Evolutionary conservation across 2,888 invertebrate genomes (phyloP).

Genomic region (Neoaliturus tenellus): DNA sequence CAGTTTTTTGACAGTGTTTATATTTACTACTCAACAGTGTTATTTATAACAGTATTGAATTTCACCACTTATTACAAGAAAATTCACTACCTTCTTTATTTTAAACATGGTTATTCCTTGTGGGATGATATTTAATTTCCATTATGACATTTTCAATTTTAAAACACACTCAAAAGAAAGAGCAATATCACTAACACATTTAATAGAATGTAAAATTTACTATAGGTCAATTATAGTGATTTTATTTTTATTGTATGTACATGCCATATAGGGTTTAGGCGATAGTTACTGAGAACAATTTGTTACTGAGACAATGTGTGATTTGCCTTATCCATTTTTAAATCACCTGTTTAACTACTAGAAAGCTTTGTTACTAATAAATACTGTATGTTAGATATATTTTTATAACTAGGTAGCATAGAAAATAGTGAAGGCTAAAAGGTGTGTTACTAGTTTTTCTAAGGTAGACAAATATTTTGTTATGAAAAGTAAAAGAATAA

Average conservation of each 20-base stretch:
- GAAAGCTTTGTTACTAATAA: not conserved
- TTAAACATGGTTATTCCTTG: no score
- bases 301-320: not conserved
- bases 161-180: no score
- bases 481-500: not conserved
- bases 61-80: no score
- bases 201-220: no score
- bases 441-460: not conserved
- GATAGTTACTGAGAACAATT: not conserved
- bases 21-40: no score
- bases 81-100: no score
- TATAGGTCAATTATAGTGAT: not conserved
- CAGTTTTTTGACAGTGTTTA: no score
- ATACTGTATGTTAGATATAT: not conserved
- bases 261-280: not conserved
- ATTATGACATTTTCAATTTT: no score
- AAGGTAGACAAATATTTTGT: not conserved
- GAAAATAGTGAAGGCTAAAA: no score
- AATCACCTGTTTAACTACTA: not conserved
- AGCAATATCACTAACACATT: no score
- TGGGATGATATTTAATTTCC: no score
- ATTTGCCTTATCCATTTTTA: conserved; percentile 1
- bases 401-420: not conserved
- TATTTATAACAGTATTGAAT: no score
- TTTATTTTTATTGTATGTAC: not conserved